phyloP scores from a whole-genome alignment of 2,888 invertebrate genomes.

The Morpho deidamia region DNA sequence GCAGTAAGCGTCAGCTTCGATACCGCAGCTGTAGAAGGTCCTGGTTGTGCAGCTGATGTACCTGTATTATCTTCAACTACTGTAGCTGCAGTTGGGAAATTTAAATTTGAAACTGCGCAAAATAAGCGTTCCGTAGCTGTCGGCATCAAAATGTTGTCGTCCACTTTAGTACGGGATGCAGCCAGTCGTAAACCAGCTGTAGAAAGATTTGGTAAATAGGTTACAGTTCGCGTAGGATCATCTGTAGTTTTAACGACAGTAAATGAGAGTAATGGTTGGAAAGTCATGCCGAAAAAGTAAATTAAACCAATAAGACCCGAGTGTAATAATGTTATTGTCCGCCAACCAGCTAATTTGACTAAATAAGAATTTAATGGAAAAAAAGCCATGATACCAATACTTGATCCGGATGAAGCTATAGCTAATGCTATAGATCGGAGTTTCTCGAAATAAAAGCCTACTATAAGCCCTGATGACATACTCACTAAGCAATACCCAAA shows the following conservation, averaged over 20 bases:
- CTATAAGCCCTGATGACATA: constrained; percentile 52
- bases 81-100: constrained; percentile 57
- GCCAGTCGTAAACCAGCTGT: constrained; percentile 32
- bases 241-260: constrained; percentile 48
- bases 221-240: constrained; percentile 56
- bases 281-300: constrained; percentile 58
- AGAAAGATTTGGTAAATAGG: constrained; percentile 59
- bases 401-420: constrained; percentile 53
- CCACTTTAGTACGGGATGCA: constrained; percentile 33
- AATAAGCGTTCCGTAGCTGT: constrained; percentile 43
- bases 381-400: constrained; percentile 56
- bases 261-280: constrained; percentile 53
- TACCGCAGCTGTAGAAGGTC: constrained; percentile 43
- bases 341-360: constrained; percentile 54
- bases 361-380: constrained; percentile 52
- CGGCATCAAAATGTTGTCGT: constrained; percentile 28
- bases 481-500: constrained; percentile 57
- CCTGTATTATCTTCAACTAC: constrained; percentile 41
- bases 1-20: constrained; percentile 53
- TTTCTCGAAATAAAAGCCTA: constrained; percentile 68
- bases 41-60: constrained; percentile 35
- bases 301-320: constrained; percentile 51
- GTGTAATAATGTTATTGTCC: constrained; percentile 52
- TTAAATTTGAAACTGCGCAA: constrained; percentile 41
- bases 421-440: constrained; percentile 55